Evolutionary conservation across 1,140 invertebrate species (phyloP).

Genomic region (Diabrotica virgifera): DNA sequence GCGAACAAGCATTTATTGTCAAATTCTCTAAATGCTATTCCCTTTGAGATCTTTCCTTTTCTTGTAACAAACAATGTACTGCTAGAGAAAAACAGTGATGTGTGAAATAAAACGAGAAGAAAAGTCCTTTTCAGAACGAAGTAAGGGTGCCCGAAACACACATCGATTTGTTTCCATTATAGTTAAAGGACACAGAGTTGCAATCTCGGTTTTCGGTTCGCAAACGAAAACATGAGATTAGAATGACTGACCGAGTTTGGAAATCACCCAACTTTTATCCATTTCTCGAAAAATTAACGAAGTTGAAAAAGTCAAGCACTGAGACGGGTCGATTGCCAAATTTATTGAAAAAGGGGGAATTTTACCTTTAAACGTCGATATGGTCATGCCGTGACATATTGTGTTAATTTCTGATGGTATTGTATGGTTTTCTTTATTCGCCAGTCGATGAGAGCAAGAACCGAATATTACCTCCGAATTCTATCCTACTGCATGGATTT

Average conservation of each 20-base stretch:
- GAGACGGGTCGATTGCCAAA: too few relatives aligned
- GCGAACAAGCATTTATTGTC: neutral
- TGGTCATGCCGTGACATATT: too few relatives aligned
- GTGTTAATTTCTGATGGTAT: too few relatives aligned
- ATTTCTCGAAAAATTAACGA: neutral
- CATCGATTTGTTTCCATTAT: constrained; percentile 1
- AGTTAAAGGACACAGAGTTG: constrained; percentile 2
- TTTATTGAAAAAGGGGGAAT: too few relatives aligned
- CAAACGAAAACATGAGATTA: neutral
- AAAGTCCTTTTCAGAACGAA: neutral
- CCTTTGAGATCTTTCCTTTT: neutral
- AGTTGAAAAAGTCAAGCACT: neutral
- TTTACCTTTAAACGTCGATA: too few relatives aligned
- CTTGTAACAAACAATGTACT: neutral
- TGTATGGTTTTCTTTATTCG: too few relatives aligned
- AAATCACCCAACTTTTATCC: neutral
- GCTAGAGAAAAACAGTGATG: neutral
- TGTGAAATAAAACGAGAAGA: constrained; percentile 3
- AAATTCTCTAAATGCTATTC: neutral
- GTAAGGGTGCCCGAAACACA: neutral
- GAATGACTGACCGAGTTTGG: neutral
- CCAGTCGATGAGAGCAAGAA: too few relatives aligned
- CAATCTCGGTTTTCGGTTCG: neutral
- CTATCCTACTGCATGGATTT: too few relatives aligned
- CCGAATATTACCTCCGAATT: too few relatives aligned